These are phyloP conservation scores for Apogon hyalosoma DNA, from an alignment of 2,797 vertebrate species.

Conservation along the genomic window DNA sequence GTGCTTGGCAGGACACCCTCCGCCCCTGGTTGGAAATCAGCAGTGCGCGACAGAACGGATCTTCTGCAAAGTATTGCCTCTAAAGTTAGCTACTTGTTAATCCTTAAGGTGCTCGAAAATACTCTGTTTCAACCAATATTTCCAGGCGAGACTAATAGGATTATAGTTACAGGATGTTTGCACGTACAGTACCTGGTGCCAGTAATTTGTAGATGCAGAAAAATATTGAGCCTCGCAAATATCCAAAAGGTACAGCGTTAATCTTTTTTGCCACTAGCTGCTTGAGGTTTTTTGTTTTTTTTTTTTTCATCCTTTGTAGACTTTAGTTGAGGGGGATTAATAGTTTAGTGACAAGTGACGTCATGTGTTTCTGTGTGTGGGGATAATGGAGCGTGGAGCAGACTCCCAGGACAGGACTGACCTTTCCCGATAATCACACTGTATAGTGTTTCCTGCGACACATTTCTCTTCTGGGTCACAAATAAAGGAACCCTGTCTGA, in stretches of 20 bases:
- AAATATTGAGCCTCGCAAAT: constrained; percentile 27
- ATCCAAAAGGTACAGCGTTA: background rate
- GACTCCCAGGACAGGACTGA: constrained; percentile 66
- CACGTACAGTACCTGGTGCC: constrained; percentile 10
- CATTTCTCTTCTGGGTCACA: constrained; percentile 43
- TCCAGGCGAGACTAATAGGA: constrained; percentile 52
- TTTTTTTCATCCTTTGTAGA: background rate
- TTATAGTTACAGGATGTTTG: constrained; percentile 45
- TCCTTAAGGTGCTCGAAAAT: constrained; percentile 53
- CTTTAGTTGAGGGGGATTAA: background rate
- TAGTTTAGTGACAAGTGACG: constrained; percentile 32
- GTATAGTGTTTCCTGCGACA: constrained; percentile 62
- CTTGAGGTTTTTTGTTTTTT: background rate
- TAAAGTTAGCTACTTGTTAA: constrained; percentile 38
- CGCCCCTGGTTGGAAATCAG: constrained; percentile 44
- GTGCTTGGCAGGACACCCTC: constrained; percentile 58
- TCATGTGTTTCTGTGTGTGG: constrained; percentile 49
- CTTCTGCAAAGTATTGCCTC: constrained; percentile 33
- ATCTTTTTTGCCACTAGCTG: constrained; percentile 1
- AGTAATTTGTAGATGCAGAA: constrained; percentile 32
- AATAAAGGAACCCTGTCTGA: constrained; percentile 69
- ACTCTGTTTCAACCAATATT: constrained; percentile 55
- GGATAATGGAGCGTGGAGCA: constrained; percentile 61
- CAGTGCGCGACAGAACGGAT: constrained; percentile 41
- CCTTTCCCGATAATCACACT: constrained; percentile 66